Base-by-base conservation (phyloP, 2,797 vertebrate species). In the Macroramphosus scolopax region DNA sequence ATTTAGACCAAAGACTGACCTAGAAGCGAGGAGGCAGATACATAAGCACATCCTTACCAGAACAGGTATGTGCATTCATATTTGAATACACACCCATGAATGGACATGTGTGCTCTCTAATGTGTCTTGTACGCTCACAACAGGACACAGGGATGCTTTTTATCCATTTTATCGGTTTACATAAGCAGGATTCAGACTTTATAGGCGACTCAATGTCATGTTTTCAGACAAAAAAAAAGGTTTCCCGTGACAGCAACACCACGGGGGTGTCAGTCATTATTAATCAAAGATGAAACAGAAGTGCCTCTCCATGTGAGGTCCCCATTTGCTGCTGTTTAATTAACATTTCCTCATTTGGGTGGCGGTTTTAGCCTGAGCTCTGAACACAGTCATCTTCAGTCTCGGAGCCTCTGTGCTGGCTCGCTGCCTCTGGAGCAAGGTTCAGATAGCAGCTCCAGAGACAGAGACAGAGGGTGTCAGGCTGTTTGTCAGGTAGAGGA, bases 291-390 rank as follows among this genome's bases (percentile, higher is more conserved):
- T 52, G 35, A 61, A 51, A 34, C 33, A 45, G 47, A 37, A 8
- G 45, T 31, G 32, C 36, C 20, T 54, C 52, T 63, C 54, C 41
- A 31, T 54, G 31, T 60, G 55, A 60, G 57, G 68, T 60, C 48
- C 42, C 29, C 26, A 16, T 54, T 65, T 55, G 11, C 50, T 38
- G 53, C 52, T 53, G 33, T 68, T 81, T 72, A 60, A 72, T 68
- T 75, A 76, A 62, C 32, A 34, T 72, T 51, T 70, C 47, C 39
- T 60, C 50, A 68, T 65, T 57, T 44, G 66, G 45, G 60, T 58
- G 56, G 55, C 14, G 3, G n/a, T 60, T 55, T 72, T 26, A 58
- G 58, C 38, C 48, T 63, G 52, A 45, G 41, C 40, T 31, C 42
- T 51, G 18, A 34, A 48, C 40, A 45, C 55, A 47, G 65, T 72